Evolutionary conservation across 2,888 invertebrate species (phyloP), one percentile per base, ranked within the genome.

Genomic region (Trilocha varians): DNA sequence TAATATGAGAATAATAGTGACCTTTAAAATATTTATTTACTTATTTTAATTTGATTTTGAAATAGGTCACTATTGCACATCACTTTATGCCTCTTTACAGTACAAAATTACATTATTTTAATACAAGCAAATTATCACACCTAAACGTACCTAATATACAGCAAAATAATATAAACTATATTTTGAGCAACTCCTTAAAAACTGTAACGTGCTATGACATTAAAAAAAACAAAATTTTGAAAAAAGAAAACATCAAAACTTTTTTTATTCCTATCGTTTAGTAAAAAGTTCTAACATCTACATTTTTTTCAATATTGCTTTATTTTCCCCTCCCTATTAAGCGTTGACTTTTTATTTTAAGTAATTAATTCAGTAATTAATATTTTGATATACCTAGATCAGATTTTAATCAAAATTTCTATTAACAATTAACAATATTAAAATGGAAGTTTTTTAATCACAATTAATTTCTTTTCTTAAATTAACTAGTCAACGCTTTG

Each of bases 161-260:
- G 67, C 70, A 65, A 71, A 62, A 54, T 47, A 62, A 65, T 59
- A 32, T 48, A 64, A 67, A 55, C 41, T 43, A 56, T 43, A 51
- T 58, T 57, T 74, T 75, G 74, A 75, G 74, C 74, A 75, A 71
- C 25, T 25, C 65, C 59, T 56, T 53, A 48, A 57, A 50, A 52
- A 59, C 53, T 61, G 56, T 59, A 62, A 70, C 25, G 64, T 70
- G 70, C 63, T 69, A 62, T 51, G 52, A 59, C 60, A 62, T 59
- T 59, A 54, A 66, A 53, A 61, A 46, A 59, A 53, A 62, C 53
- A 55, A 48, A 38, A 58, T 60, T 46, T 42, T 33, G 55, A 60
- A 48, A 46, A 44, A 53, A 52, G 36, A 47, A 47, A 45, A 53
- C 48, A 50, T 59, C 52, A n/a, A n/a, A 53, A 47, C 52, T 58